phyloP scores from a whole-genome alignment of 1,140 invertebrate genomes.

The Tribolium castaneum region DNA sequence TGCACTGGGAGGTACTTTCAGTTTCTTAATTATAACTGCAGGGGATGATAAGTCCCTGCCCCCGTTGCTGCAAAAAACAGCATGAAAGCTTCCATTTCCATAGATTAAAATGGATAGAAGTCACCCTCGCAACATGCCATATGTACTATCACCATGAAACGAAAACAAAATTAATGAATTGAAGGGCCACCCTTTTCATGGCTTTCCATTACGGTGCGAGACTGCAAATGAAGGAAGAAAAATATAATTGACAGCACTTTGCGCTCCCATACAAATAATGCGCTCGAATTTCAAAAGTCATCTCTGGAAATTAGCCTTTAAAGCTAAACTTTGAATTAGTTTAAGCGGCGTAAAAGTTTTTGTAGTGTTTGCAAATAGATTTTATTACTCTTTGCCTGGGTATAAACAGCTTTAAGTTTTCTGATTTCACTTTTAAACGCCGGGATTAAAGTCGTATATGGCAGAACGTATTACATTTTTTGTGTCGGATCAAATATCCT shows the following conservation, averaged over 20 bases:
- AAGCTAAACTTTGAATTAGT: background rate
- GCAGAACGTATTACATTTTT: background rate
- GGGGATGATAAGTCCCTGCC: background rate
- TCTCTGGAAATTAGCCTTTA: background rate
- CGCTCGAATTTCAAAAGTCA: background rate
- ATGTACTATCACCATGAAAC: conserved; percentile 25
- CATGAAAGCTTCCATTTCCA: conserved; percentile 32
- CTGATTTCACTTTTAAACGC: background rate
- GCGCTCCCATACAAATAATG: background rate
- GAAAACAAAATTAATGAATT: conserved; percentile 35
- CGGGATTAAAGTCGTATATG: background rate
- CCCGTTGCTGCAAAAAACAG: background rate
- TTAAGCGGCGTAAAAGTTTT: background rate
- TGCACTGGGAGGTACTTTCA: background rate
- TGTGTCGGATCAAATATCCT: background rate
- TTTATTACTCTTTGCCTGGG: too few relatives aligned
- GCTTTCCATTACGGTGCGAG: conserved; percentile 4
- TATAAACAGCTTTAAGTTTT: background rate
- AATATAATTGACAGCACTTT: conserved; percentile 29
- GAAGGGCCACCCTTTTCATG: conserved; percentile 10
- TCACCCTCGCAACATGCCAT: conserved; percentile 9
- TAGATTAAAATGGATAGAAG: conserved; percentile 32
- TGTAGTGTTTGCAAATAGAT: background rate
- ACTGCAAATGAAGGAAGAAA: conserved; percentile 32
- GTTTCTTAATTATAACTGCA: conserved; percentile 29